These are phyloP conservation scores for Ephialtes manifestator DNA, from an alignment of 2,888 invertebrate genomes.

Conservation along the genomic window DNA sequence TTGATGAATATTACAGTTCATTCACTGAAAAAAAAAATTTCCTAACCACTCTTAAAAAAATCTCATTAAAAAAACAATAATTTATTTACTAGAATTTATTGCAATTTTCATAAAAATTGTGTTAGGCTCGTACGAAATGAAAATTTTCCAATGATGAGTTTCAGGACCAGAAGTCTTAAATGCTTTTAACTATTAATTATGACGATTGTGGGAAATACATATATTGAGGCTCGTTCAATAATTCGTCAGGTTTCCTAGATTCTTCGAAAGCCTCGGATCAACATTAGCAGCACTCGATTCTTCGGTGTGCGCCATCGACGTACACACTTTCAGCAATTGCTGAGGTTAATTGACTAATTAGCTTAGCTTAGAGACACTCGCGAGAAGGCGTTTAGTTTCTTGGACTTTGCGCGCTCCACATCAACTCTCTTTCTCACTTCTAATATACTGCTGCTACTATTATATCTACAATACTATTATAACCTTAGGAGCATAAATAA, in stretches of 20 bases:
- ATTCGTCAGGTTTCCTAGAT: conserved; percentile 28
- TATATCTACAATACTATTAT: not conserved
- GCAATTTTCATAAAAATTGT: not conserved
- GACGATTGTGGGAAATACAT: conserved; percentile 31
- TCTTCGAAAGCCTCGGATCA: conserved; percentile 3
- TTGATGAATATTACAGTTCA: too few species aligned
- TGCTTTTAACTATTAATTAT: not conserved
- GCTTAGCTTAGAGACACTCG: conserved; percentile 69
- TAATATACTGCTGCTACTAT: not conserved
- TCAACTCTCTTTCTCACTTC: not conserved
- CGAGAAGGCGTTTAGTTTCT: conserved; percentile 45
- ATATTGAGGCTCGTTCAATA: not conserved
- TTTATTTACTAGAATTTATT: not conserved
- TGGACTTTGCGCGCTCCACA: conserved; percentile 16
- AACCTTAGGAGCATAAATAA: not conserved
- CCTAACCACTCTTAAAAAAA: too few species aligned
- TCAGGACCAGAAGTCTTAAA: not conserved
- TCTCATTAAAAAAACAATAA: too few species aligned
- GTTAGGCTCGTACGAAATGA: not conserved
- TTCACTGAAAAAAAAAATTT: not conserved
- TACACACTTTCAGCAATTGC: conserved; percentile 71
- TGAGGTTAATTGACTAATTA: conserved; percentile 79
- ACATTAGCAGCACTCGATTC: conserved; percentile 26
- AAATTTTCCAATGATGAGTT: not conserved
- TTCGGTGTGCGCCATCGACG: conserved; percentile 37